These are phyloP conservation scores for Sinopyrophorus schimmeli DNA, from an alignment of 2,888 invertebrate species.

Conservation along the genomic window DNA sequence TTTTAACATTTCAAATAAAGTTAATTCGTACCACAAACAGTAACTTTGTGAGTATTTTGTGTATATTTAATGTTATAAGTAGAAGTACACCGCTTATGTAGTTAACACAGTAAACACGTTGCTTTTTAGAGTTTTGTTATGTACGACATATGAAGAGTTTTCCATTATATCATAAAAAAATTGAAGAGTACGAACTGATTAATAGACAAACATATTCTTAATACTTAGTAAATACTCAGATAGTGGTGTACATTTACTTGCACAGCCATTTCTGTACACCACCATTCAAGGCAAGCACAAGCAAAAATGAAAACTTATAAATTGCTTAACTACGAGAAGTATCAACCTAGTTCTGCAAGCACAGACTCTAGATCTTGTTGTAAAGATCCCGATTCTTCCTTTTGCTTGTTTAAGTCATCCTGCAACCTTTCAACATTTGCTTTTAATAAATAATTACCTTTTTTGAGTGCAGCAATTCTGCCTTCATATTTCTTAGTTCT, in stretches of 20 bases:
- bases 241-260: too few species aligned
- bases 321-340: neutral
- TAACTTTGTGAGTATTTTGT: constrained; percentile 10
- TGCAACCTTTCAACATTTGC: constrained; percentile 86
- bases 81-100: neutral
- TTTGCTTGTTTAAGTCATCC: constrained; percentile 82
- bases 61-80: constrained; percentile 11
- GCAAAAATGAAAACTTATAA: neutral
- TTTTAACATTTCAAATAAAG: too few species aligned
- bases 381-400: constrained; percentile 74
- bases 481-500: constrained; percentile 77
- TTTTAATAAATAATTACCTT: constrained; percentile 84
- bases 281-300: constrained; percentile 4
- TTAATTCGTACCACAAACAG: too few species aligned
- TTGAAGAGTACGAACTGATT: too few species aligned
- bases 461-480: constrained; percentile 77
- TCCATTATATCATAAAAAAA: constrained; percentile 14
- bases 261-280: neutral
- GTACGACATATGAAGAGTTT: neutral
- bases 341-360: constrained; percentile 79
- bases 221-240: too few species aligned
- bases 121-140: constrained; percentile 4
- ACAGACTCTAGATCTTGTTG: constrained; percentile 86
- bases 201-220: too few species aligned
- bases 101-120: constrained; percentile 5